phyloP scores from a whole-genome alignment of 2,797 vertebrate genomes.

The Pseudomugil gertrudae region DNA sequence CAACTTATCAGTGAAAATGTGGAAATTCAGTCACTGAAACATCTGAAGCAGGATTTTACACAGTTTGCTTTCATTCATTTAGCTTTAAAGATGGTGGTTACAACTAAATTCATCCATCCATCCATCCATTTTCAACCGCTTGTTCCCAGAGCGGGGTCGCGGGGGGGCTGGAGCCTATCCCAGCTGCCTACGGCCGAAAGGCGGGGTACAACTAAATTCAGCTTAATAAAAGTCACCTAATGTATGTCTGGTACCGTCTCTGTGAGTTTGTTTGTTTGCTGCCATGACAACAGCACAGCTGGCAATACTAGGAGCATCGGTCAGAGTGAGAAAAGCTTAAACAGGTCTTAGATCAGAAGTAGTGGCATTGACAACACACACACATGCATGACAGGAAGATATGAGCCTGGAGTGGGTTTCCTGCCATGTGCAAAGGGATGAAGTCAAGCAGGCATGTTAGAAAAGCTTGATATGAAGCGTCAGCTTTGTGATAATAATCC shows the following conservation, averaged over 20 bases:
- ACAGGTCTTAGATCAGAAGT: constrained; percentile 60
- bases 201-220: neutral
- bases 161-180: no score
- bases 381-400: constrained; percentile 15
- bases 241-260: neutral
- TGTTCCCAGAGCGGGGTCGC: no score
- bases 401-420: neutral
- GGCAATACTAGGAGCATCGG: constrained; percentile 54
- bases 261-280: constrained; percentile 35
- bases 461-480: neutral
- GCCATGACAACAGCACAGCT: constrained; percentile 46
- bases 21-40: constrained; percentile 25
- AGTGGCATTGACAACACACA: constrained; percentile 50
- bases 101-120: neutral
- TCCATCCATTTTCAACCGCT: no score
- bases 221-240: neutral
- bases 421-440: neutral
- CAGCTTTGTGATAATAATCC: neutral
- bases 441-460: neutral
- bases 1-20: constrained; percentile 16
- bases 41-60: constrained; percentile 13
- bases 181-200: no score
- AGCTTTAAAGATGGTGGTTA: constrained; percentile 1
- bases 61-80: constrained; percentile 1
- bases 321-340: constrained; percentile 67